Base-by-base conservation (phyloP, 30 jellyfish, hydroid and myxozoan genomes). In the Calvadosia cruxmelitensis region DNA sequence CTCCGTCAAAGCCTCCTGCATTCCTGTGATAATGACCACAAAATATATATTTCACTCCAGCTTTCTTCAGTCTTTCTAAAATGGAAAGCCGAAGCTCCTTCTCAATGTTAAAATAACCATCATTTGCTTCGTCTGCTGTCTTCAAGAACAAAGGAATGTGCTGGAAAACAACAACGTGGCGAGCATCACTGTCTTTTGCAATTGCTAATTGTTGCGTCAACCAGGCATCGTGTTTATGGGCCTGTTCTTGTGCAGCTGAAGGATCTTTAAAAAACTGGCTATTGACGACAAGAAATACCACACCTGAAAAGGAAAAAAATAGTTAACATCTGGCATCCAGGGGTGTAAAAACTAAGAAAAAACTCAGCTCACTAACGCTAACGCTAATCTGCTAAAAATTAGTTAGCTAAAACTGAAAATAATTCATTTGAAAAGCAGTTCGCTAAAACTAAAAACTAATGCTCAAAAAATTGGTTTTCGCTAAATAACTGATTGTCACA, bases 11-110 rank as follows among this genome's bases (percentile, higher is more conserved):
- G 27, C 95, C 97, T 0, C 95, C 97, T 1, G 95, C 97, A 81
- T 88, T 88, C 57, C 93, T 67, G 62, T 88, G 97, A 57, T 88
- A 88, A 83, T 88, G 97, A 2, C 97, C 97, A 0, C 95, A 84
- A 70, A 88, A 88, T 30, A 86, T 80, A 70, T 81, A 82, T 20
- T 53, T 66, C 16, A 88, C 72, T 20, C 95, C 95, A 30, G 93
- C 97, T 5, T 65, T 70, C 50, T 67, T 66, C 23, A 88, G 71
- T 27, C 67, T 75, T 23, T 62, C 27, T 62, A 81, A 29, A 49
- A 88, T 69, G 30, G 52, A 49, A 29, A 27, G 53, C 31, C 97
- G 51, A 48, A 27, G 31, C 23, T 69, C 65, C 28, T 52, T 78
- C 29, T 68, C 73, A 51, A 80, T 75, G 76, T 88, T 88, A 76